Percentiles rank a stretch among this genome's conserved stretches.
Conservation (phyloP, 2,797 vertebrate species). For the Rhabdophis nuchalis region DNA sequence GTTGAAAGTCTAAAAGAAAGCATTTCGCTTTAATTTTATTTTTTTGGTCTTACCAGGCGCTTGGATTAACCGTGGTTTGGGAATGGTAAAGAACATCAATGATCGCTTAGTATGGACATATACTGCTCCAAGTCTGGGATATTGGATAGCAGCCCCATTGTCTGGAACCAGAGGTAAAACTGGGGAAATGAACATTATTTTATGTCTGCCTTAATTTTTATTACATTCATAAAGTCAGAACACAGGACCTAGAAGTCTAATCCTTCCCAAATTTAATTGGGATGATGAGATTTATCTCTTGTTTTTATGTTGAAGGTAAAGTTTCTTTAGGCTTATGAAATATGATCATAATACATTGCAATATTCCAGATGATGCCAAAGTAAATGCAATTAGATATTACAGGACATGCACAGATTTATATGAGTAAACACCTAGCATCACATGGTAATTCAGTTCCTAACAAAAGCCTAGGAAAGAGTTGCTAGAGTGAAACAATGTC, state of each 20-base stretch:
- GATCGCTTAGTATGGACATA: slow-evolving; percentile 80
- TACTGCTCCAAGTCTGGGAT: slow-evolving; percentile 82
- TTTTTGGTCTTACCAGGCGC: slow-evolving; percentile 68
- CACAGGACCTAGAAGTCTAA: neutral
- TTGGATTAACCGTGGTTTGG: slow-evolving; percentile 83
- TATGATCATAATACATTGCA: neutral
- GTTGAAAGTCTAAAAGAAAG: neutral
- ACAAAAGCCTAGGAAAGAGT: neutral
- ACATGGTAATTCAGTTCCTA: neutral
- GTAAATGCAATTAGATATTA: neutral
- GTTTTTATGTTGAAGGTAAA: neutral
- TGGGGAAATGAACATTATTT: neutral
- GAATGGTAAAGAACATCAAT: slow-evolving; percentile 72
- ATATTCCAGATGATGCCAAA: neutral
- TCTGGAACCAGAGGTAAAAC: slow-evolving; percentile 73
- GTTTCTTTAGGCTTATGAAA: neutral
- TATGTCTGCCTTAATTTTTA: neutral
- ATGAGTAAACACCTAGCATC: neutral
- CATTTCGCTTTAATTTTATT: neutral
- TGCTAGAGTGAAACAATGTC: neutral
- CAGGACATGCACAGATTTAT: neutral
- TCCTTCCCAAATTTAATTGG: neutral
- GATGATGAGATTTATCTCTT: neutral
- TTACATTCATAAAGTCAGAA: neutral
- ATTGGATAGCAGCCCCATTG: slow-evolving; percentile 87